phyloP scores from a whole-genome alignment of 2,797 vertebrate genomes.

The Calcarius lapponicus region DNA sequence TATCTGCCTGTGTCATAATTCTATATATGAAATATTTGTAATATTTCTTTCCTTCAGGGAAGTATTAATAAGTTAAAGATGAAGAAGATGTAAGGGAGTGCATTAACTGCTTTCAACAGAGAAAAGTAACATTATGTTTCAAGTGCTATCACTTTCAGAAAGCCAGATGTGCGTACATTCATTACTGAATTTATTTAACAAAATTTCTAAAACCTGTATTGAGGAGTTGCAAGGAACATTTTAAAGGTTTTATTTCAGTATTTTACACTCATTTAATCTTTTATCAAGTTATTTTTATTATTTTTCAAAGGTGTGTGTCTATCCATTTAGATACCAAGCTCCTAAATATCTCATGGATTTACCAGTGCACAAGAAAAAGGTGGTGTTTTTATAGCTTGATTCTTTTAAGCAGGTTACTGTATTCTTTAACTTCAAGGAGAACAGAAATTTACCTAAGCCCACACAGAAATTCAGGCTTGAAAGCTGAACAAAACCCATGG shows the following conservation, averaged over 20 bases:
- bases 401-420: constrained; percentile 14
- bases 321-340: neutral
- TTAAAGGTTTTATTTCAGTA: neutral
- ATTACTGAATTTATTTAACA: neutral
- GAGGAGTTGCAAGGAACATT: neutral
- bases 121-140: neutral
- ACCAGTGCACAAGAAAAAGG: neutral
- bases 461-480: constrained; percentile 14
- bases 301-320: neutral
- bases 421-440: constrained; percentile 15
- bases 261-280: neutral
- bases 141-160: neutral
- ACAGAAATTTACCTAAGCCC: constrained; percentile 20
- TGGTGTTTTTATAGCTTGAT: neutral
- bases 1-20: neutral
- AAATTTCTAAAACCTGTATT: neutral
- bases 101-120: neutral
- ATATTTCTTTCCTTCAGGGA: neutral
- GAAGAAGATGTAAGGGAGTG: neutral
- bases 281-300: neutral
- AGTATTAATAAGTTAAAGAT: neutral
- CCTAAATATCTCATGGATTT: neutral
- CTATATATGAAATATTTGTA: neutral
- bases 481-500: constrained; percentile 14
- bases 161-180: rapidly evolving